Percentiles rank a stretch among this genome's conserved stretches.
Conservation (phyloP, 2,888 invertebrate species). For the Noctua comes region DNA sequence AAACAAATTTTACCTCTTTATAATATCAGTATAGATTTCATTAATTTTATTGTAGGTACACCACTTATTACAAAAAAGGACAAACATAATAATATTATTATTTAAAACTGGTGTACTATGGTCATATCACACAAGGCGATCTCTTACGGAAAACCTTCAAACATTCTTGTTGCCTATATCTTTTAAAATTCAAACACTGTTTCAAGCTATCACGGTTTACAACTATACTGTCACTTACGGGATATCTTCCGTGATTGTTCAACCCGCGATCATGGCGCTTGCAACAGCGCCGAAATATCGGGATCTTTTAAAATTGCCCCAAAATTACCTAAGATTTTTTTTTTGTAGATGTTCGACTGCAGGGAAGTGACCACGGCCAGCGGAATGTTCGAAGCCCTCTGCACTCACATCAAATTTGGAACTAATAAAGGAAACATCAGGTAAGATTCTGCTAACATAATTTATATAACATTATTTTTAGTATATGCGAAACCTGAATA, state of each 20-base stretch:
- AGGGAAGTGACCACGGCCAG: slow-evolving; percentile 98
- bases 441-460: slow-evolving; percentile 89
- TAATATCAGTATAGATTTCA: too few relatives aligned
- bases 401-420: slow-evolving; percentile 98
- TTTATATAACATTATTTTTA: too few relatives aligned
- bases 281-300: too few relatives aligned
- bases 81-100: not conserved
- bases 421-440: slow-evolving; percentile 99
- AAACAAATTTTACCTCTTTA: too few relatives aligned
- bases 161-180: not conserved
- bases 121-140: not conserved
- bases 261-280: too few relatives aligned
- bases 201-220: too few relatives aligned
- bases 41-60: too few relatives aligned
- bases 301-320: not conserved
- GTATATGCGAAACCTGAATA: too few relatives aligned
- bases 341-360: slow-evolving; percentile 96
- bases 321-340: not conserved
- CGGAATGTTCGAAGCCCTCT: slow-evolving; percentile 98
- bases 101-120: not conserved
- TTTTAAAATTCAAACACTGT: not conserved
- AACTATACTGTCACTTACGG: too few relatives aligned
- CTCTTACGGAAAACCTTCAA: not conserved
- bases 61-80: not conserved
- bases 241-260: too few relatives aligned